phyloP scores from a whole-genome alignment of 2,113 vertebrate genomes.

The Platichthys flesus region DNA sequence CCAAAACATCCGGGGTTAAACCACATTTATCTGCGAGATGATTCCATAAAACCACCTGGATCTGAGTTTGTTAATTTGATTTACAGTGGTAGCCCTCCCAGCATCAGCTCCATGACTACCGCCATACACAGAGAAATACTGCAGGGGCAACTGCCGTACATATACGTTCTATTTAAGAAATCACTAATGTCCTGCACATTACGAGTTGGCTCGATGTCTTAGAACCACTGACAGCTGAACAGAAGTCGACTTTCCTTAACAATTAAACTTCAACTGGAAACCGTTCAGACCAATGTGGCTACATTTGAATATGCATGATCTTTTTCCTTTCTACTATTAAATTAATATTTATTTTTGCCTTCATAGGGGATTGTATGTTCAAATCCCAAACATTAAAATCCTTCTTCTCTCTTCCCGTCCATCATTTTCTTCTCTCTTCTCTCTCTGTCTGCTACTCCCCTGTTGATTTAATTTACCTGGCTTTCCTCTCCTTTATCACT shows the following conservation, averaged over 20 bases:
- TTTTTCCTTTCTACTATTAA: not conserved
- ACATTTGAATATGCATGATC: not conserved
- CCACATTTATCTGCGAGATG: conserved; percentile 45
- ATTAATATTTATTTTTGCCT: not conserved
- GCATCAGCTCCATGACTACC: conserved; percentile 6
- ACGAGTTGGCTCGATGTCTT: not conserved
- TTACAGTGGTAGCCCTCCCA: conserved; percentile 16
- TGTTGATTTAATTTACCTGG: conserved; percentile 4
- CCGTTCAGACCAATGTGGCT: not conserved
- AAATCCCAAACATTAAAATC: not conserved
- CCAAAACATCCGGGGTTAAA: conserved; percentile 62
- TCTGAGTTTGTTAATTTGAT: conserved; percentile 47
- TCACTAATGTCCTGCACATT: not conserved
- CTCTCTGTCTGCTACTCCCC: not conserved
- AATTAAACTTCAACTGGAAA: conserved; percentile 8
- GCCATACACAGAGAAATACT: not conserved
- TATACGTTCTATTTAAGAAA: not conserved
- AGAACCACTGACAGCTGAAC: conserved; percentile 12
- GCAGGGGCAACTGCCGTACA: not conserved
- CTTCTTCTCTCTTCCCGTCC: not conserved
- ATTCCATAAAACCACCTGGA: conserved; percentile 50
- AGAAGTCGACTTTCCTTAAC: conserved; percentile 23
- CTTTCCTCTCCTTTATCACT: not conserved
- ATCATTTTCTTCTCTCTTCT: not conserved
- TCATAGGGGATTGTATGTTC: not conserved